These are phyloP conservation scores for Philereme vetulata DNA, from an alignment of 2,888 invertebrate species.

Conservation along the genomic window DNA sequence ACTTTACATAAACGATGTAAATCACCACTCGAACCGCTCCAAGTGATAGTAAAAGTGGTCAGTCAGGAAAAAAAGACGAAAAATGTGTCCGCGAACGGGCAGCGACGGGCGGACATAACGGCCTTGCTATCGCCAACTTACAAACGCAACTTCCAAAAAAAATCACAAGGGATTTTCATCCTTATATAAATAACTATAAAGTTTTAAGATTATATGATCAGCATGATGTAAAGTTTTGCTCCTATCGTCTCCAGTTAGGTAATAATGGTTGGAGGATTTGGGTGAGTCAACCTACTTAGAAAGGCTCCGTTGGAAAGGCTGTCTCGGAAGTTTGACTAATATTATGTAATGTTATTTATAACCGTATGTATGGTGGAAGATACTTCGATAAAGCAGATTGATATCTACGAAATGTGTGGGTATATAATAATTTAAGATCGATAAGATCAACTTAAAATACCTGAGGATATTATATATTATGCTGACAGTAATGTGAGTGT, in stretches of 20 bases:
- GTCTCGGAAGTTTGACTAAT: slow-evolving; percentile 25
- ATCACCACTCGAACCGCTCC: slow-evolving; percentile 48
- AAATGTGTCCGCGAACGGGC: slow-evolving; percentile 38
- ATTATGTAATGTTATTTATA: slow-evolving; percentile 24
- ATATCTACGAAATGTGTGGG: not conserved
- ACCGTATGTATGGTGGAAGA: slow-evolving; percentile 3
- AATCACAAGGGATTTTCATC: slow-evolving; percentile 18
- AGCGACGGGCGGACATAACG: slow-evolving; percentile 45
- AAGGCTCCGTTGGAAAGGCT: slow-evolving; percentile 34
- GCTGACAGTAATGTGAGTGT: not conserved
- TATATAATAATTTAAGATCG: not conserved
- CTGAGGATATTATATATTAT: not conserved
- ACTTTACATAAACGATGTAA: slow-evolving; percentile 51
- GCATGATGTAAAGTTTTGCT: slow-evolving; percentile 9
- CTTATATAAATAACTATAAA: slow-evolving; percentile 24
- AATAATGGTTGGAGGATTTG: slow-evolving; percentile 33
- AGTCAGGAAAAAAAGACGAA: slow-evolving; percentile 53
- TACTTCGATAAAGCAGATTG: not conserved
- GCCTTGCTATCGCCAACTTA: slow-evolving; percentile 37
- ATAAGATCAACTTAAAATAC: not conserved
- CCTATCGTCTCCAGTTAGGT: slow-evolving; percentile 30
- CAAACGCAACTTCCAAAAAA: slow-evolving; percentile 19
- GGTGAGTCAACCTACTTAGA: slow-evolving; percentile 36
- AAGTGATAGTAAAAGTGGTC: slow-evolving; percentile 71
- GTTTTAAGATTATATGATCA: not conserved